Conservation (phyloP, 2,888 invertebrate species). For the Orchesella flavescens region DNA sequence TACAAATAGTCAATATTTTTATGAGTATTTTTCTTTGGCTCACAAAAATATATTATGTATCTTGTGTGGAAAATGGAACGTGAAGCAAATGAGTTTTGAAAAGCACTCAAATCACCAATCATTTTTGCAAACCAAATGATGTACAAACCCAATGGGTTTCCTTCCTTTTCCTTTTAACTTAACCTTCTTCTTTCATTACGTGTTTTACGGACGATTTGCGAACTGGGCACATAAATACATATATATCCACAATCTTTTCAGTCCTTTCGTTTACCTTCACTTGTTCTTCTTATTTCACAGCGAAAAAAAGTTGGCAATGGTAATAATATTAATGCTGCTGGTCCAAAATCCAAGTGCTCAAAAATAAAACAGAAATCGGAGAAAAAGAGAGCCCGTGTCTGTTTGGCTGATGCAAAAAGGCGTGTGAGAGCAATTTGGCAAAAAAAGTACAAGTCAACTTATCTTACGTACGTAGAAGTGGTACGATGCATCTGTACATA, state of each 20-base stretch:
- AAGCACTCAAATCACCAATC: slow-evolving; percentile 29
- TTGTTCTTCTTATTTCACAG: not conserved
- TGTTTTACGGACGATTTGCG: not conserved
- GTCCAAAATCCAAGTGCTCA: not conserved
- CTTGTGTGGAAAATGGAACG: too few species aligned
- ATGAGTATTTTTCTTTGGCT: not conserved
- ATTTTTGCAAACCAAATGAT: slow-evolving; percentile 25
- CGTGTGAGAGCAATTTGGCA: slow-evolving; percentile 54
- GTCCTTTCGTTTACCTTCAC: too few species aligned
- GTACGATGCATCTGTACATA: too few species aligned
- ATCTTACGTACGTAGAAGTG: not conserved
- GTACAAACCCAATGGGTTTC: slow-evolving; percentile 13
- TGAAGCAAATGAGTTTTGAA: slow-evolving; percentile 16
- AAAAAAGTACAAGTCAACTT: slow-evolving; percentile 13
- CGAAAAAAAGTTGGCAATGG: slow-evolving; percentile 25
- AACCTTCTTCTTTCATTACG: not conserved
- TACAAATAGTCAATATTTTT: slow-evolving; percentile 18
- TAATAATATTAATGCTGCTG: not conserved
- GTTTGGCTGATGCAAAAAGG: slow-evolving; percentile 45
- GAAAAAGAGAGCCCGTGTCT: not conserved
- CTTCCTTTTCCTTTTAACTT: not conserved
- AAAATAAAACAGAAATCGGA: not conserved
- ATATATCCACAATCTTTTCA: not conserved
- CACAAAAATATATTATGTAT: too few species aligned
- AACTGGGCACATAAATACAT: not conserved